A percentile compares a stretch with the other conserved stretches of the same genome.
phyloP scores from a whole-genome alignment of 2,797 vertebrate species.

The Cryptoprocta ferox region DNA sequence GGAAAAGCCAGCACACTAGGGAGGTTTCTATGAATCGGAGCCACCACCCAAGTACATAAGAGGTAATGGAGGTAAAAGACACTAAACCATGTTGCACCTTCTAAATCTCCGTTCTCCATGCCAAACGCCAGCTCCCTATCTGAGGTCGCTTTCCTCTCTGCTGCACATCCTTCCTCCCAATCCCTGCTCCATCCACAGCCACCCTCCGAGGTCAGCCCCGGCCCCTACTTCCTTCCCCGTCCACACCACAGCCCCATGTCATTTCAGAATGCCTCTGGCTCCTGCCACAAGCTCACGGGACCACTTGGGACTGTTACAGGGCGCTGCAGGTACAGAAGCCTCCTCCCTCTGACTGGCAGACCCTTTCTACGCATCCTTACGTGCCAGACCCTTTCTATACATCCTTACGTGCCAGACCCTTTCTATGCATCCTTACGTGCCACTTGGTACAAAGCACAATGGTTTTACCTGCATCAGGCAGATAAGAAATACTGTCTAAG shows the following conservation, averaged over 20 bases:
- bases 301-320: neutral
- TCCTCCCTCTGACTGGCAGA: fast-evolving
- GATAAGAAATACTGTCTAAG: neutral
- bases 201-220: neutral
- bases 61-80: neutral
- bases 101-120: neutral
- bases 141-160: neutral
- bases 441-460: neutral
- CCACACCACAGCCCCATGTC: neutral
- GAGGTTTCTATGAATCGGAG: neutral
- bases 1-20: neutral
- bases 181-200: neutral
- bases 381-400: neutral
- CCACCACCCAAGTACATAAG: neutral
- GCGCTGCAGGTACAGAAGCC: neutral
- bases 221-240: neutral
- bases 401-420: neutral
- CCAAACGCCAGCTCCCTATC: neutral
- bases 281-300: neutral
- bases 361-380: too few relatives aligned
- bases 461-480: neutral
- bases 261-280: neutral
- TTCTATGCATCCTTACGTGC: neutral
- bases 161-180: neutral
- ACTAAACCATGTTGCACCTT: neutral